A percentile compares a stretch with the other conserved stretches of the same genome.
Conservation (phyloP, 2,797 vertebrate genomes). For the Sarcoramphus papa region DNA sequence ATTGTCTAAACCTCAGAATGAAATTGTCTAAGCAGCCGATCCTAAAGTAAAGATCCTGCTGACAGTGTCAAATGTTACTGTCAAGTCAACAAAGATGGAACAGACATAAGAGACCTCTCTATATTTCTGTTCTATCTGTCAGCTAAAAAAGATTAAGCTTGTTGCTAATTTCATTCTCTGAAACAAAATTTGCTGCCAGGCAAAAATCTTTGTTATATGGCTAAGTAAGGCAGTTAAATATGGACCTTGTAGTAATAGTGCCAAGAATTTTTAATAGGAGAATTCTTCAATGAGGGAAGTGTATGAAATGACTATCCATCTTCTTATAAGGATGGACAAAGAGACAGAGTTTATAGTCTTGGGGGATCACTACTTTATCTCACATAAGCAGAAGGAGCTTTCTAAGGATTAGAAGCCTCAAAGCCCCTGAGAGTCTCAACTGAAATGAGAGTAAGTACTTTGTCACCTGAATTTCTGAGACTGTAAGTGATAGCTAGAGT, state of each 20-base stretch:
- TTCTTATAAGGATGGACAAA: neutral
- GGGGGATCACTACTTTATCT: neutral
- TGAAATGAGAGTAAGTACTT: neutral
- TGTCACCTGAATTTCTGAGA: neutral
- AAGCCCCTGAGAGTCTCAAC: neutral
- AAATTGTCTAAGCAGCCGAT: neutral
- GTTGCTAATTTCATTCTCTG: neutral
- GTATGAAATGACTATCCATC: neutral
- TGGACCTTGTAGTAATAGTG: neutral
- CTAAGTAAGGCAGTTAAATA: neutral
- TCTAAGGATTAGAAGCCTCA: neutral
- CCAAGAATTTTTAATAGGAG: neutral
- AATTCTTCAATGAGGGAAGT: neutral
- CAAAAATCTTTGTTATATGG: neutral
- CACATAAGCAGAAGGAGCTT: slow-evolving; percentile 1
- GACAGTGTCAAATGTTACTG: accelerated
- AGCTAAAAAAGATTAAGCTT: neutral
- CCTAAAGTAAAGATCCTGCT: neutral
- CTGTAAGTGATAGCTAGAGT: neutral
- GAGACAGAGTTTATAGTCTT: neutral
- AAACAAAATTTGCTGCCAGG: neutral
- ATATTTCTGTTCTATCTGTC: neutral
- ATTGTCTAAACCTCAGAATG: neutral
- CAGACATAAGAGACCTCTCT: neutral
- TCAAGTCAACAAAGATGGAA: neutral